Evolutionary conservation across 2,888 invertebrate species (phyloP), one percentile per base, ranked within the genome.

Genomic region (Synanthedon andrenaeformis): DNA sequence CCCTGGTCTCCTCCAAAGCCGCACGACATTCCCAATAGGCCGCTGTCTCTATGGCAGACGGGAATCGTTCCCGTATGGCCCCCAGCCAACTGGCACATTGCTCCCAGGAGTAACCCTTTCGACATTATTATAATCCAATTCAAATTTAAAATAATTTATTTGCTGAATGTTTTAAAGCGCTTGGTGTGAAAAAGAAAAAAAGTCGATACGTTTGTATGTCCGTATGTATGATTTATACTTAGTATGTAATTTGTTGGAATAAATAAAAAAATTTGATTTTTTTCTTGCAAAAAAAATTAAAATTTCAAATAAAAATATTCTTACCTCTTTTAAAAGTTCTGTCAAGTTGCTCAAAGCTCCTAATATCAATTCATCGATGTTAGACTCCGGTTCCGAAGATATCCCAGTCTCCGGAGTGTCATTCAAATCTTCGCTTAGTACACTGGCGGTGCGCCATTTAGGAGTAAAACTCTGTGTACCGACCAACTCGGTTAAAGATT

Each of bases 11-110:
- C 64, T 90, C 90, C 0, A 91, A 66, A 0, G 89, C 89, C 0
- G 90, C 90, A 1, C 89, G 69, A 55, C 90, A 90, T 66, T 91
- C 90, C 91, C 91, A 91, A 65, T 90, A 91, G 1, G 82, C 76
- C 0, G 89, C 86, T 0, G 73, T 70, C 3, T 82, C 70, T 0
- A 79, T 77, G 0, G 89, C 78, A 0, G 66, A 52, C 0, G 78
- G 76, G 58, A 81, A 89, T 1, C 85, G 76, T 2, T 79, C 74
- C 1, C 85, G 72, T n/a, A 91, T 80, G 0, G 87, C 76, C 0
- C 84, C 79, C 1, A 91, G 68, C 89, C 90, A 91, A 8, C 82
- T 79, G 3, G 89, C 89, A 54, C 89, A 89, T 55, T 90, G 89
- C 51, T 88, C 82, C 75, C 80, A 79, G 2, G 89, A 84, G 66